phyloP scores from a whole-genome alignment of 1,140 invertebrate species.

The Phymorhynchus buccinoides region DNA sequence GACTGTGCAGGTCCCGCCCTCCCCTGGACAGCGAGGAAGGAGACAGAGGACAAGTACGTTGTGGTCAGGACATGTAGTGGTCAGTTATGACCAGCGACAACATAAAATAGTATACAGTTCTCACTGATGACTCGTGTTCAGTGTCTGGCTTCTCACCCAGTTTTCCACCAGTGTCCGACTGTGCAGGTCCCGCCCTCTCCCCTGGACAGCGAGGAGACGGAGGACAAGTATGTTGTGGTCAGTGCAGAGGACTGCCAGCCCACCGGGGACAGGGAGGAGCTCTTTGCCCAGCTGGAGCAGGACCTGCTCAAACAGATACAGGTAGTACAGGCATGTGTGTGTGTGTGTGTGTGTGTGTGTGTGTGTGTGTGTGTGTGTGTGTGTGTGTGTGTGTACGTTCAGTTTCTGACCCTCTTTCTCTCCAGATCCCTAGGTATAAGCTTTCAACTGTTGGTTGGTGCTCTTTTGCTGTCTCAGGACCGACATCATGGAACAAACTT shows the following conservation, averaged over 20 bases:
- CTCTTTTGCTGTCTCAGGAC: too few species aligned
- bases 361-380: neutral
- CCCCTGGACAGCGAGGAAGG: constrained; percentile 75
- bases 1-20: constrained; percentile 83
- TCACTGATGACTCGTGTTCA: too few species aligned
- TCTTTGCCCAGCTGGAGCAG: constrained; percentile 84
- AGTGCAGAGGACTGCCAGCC: constrained; percentile 75
- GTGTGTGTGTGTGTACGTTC: neutral
- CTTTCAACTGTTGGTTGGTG: too few species aligned
- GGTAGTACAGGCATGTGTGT: constrained; percentile 67
- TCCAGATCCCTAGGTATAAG: too few species aligned
- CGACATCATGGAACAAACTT: too few species aligned
- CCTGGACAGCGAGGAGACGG: constrained; percentile 55
- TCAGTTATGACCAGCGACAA: too few species aligned
- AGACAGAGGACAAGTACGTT: constrained; percentile 64
- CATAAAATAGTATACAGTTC: too few species aligned
- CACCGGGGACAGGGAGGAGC: constrained; percentile 75
- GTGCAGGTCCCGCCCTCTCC: constrained; percentile 86
- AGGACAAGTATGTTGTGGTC: constrained; percentile 73
- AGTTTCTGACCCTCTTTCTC: too few species aligned
- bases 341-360: neutral
- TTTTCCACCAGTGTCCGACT: too few species aligned
- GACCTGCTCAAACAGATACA: constrained; percentile 88
- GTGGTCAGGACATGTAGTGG: constrained; percentile 78
- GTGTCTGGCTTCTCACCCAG: too few species aligned